Evolutionary conservation across 64 coral and sea anemone genomes (phyloP), one percentile per base, ranked within the genome.

Genomic region (Acropora tenuis): DNA sequence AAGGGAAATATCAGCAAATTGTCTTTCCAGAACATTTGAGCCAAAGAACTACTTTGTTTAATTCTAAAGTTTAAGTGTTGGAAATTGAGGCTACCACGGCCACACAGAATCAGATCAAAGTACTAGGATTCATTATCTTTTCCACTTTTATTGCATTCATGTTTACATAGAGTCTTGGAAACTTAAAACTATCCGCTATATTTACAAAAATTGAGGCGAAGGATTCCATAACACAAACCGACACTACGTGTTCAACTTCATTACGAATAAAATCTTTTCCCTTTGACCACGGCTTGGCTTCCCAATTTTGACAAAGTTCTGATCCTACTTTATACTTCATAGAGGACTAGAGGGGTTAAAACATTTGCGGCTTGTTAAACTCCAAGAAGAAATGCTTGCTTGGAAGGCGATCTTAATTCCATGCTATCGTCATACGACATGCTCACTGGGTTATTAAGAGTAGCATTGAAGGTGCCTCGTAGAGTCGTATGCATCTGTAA

Each of bases 401-500:
- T 97, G n/a, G 95, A 97, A 2, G 95, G 95, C 10, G 92, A 90
- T 67, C 95, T 76, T 58, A 82, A 83, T 17, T 97, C 95, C 45
- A 88, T 68, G 17, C 82, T 65, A 45, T 97, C 95, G 49, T 97
- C 95, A 47, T 93, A 97, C 1, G 91, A 75, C 12, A 80, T 91
- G 2, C 89, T 72, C 1, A 96, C 82, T 15, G 97, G 97, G 69
- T 99, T 99, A 79, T 96, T 99, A 0, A 99, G 89, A 2, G 94
- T 96, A 1, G 97, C 92, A n/a, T 99, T 99, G 40, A 99, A 99
- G 3, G 97, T 99, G 5, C 97, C 94, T 92, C 91, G 93, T 0
- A 99, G 86, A 1, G 93, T 65, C 3, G 97, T 91, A 72, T 99
- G 91, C 74, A 93, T 87, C 71, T 94, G 92, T 55, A 93, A 50